Base-by-base conservation (phyloP, 2,797 vertebrate species). In the Enteromius paludinosus region DNA sequence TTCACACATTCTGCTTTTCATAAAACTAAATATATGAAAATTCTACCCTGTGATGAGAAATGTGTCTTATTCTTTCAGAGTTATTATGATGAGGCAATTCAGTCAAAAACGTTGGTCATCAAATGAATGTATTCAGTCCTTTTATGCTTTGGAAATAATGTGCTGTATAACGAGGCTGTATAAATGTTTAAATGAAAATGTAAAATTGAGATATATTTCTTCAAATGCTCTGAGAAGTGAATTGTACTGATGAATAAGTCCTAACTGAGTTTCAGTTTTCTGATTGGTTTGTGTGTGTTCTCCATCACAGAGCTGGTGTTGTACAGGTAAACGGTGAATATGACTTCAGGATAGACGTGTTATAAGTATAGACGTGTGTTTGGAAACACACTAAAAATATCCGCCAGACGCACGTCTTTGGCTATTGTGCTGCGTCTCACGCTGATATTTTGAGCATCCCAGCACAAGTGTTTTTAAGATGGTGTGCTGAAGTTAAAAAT, bases 401-500 rank as follows among this genome's bases (percentile, higher is more conserved):
- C 45, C 18, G 14, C 4, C 18, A 14, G 28, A 52, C 7, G 28
- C 45, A 5, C 5, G 0, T 12, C 70, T 73, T 30, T 23, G 30
- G 12, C 18, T 43, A 73, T 56, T 73, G 71, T 73, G 49, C 18
- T 14, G 12, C 12, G 6, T 54, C 49, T 73, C 71, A 1, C 6
- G 28, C 30, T 54, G 28, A 7, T 73, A 73, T 73, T 54, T 56
- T 56, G 18, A 73, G 71, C 49, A 54, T 73, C 47, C 30, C 20
- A 20, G 17, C 70, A 35, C 28, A 73, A 73, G 70, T 73, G 49
- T 17, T 56, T 74, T 74, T 35, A 56, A 56, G 30, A 17, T 23
- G 71, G 49, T 11, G 11, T 56, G 71, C 12, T 23, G 7, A 0
- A 23, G 33, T 5, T 74, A 54, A 74, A 56, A 56, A 74, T 38